Conservation (phyloP, 2,797 vertebrate species). For the Tragelaphus eurycerus region DNA sequence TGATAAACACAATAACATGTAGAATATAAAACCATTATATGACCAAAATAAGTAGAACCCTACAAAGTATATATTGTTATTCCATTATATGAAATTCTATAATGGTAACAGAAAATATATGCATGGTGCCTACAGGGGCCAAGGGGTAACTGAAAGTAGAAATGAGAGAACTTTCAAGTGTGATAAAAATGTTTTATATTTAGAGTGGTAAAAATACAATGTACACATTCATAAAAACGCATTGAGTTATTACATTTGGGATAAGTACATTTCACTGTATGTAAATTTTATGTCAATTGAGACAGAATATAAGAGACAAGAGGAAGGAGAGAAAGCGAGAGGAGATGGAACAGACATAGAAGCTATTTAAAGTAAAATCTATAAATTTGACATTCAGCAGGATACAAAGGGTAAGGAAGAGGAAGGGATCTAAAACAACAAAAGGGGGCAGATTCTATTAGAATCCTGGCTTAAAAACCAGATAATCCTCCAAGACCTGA, state of each 20-base stretch:
- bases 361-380: constrained; percentile 22
- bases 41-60: background rate
- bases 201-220: background rate
- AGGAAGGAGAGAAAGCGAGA: background rate
- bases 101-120: constrained; percentile 13
- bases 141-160: constrained; percentile 17
- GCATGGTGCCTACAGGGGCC: background rate
- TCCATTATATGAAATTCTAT: background rate
- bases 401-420: background rate
- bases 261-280: background rate
- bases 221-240: background rate
- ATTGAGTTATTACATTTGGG: background rate
- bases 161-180: constrained; percentile 21
- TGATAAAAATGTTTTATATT: constrained; percentile 11
- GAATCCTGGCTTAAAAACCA: background rate
- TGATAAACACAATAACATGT: background rate
- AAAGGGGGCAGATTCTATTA: background rate
- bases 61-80: background rate
- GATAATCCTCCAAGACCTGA: background rate
- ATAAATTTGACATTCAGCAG: constrained; percentile 13
- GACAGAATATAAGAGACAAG: background rate
- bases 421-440: background rate
- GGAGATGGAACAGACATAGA: background rate
- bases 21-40: background rate
- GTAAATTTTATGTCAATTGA: background rate